Base-by-base conservation (phyloP, 1,140 invertebrate genomes). In the Dendrolimus kikuchii region DNA sequence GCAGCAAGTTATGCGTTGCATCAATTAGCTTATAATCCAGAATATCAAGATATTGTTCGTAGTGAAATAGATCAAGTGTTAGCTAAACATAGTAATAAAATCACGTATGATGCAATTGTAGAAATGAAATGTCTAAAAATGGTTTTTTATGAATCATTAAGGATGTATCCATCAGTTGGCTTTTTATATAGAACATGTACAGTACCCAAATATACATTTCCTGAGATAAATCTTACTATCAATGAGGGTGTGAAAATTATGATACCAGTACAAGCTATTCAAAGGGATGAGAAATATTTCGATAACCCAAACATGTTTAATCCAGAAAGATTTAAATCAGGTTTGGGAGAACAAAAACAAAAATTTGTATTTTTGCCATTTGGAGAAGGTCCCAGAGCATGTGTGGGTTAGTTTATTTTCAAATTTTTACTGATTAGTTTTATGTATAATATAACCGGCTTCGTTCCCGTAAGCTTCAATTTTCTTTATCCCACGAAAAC, bases 1-100 rank as follows among this genome's bases (percentile, higher is more conserved):
- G 46, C 54, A 4, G 48, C 48, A 2, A 61, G 59, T 40, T 57
- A 10, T 49, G 53, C 59, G 6, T 45, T 60, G 8, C 59, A 60
- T n/a, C 49, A 51, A 44, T 38, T 60, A 37, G 59, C 59, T 5
- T 60, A 49, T 9, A 42, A 60, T 36, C 59, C 42, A 4, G 51
- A 52, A 0, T 23, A 23, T 23, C 23, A 23, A 23, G 23, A 23
- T 23, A 3, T 23, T 23, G 23, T 23, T 23, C 23, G 23, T 23
- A 3, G 3, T 23, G 23, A 23, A 23, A 23, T 23, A 1, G 23
- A 23, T 23, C 23, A 23, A 23, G 23, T 23, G 23, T 23, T 23
- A 23, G 23, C 23, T 23, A 23, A 23, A 23, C 23, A 23, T 23
- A 23, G 3, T 23, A 23, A 23, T 23, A 23, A 23, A 23, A 23